These are phyloP conservation scores for Cossypha niveicapilla DNA, from an alignment of 2,797 vertebrate species.

Conservation along the genomic window DNA sequence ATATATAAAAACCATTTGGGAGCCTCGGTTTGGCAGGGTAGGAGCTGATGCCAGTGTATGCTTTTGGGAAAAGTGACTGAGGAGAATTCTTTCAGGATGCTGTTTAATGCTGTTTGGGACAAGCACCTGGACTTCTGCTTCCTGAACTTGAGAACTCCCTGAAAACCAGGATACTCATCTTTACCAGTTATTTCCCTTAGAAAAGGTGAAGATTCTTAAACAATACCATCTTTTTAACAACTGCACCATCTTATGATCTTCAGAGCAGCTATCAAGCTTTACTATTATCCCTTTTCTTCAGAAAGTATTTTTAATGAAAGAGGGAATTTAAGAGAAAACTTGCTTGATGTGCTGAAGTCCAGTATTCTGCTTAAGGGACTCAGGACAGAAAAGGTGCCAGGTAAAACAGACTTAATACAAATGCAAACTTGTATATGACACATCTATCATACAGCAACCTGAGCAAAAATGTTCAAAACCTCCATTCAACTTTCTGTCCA, in stretches of 20 bases:
- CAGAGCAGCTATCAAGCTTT: not conserved
- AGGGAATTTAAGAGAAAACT: not conserved
- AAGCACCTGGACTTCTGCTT: not conserved
- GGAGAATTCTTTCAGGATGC: not conserved
- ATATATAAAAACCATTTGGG: not conserved
- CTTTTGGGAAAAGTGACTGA: not conserved
- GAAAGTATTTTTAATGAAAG: not conserved
- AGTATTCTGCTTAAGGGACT: conserved; percentile 19
- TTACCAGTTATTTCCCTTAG: not conserved
- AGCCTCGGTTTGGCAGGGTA: not conserved
- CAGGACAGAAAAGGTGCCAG: conserved; percentile 18
- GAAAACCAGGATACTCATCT: not conserved
- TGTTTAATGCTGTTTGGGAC: not conserved
- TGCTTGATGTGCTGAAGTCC: not conserved
- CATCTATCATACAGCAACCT: conserved; percentile 50
- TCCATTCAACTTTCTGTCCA: conserved; percentile 55
- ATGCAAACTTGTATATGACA: conserved; percentile 12
- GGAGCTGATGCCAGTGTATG: not conserved
- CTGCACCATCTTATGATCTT: not conserved
- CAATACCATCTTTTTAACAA: not conserved
- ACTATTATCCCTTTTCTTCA: not conserved
- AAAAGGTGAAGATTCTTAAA: not conserved
- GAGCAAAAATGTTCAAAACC: conserved; percentile 40
- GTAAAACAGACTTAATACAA: conserved; percentile 31
- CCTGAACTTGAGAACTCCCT: not conserved